These are phyloP conservation scores for Eretmocerus hayati DNA, from an alignment of 2,888 invertebrate species.

Conservation along the genomic window DNA sequence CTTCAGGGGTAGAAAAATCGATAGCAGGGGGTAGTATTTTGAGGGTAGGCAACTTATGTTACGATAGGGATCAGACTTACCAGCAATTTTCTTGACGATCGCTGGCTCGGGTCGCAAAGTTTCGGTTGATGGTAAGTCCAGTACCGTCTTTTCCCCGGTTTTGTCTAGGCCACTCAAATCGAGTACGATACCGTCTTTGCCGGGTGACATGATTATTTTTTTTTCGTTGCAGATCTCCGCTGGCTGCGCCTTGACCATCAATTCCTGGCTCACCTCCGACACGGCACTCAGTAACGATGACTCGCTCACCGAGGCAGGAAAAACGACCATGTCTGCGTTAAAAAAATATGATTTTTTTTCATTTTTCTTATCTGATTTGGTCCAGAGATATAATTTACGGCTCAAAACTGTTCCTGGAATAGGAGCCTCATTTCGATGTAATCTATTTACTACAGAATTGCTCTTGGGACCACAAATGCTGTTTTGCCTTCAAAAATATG, in stretches of 20 bases:
- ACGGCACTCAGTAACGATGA: conserved; percentile 29
- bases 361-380: too few relatives aligned
- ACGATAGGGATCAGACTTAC: conserved; percentile 26
- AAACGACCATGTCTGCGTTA: conserved; percentile 42
- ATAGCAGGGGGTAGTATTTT: background rate
- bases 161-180: conserved; percentile 22
- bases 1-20: too few relatives aligned
- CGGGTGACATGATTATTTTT: conserved; percentile 25
- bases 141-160: conserved; percentile 22
- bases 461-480: too few relatives aligned
- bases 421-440: too few relatives aligned
- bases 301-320: conserved; percentile 37
- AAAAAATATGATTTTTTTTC: too few relatives aligned
- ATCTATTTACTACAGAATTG: too few relatives aligned
- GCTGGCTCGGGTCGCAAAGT: conserved; percentile 31
- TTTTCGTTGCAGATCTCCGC: conserved; percentile 1
- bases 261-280: conserved; percentile 11
- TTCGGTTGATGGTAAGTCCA: conserved; percentile 27
- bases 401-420: too few relatives aligned
- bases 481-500: too few relatives aligned
- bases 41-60: background rate
- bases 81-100: conserved; percentile 36
- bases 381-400: too few relatives aligned
- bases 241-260: background rate
- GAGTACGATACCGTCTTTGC: conserved; percentile 29